Base-by-base conservation (phyloP, 2,113 vertebrate species). In the Motacilla tschutschensis region DNA sequence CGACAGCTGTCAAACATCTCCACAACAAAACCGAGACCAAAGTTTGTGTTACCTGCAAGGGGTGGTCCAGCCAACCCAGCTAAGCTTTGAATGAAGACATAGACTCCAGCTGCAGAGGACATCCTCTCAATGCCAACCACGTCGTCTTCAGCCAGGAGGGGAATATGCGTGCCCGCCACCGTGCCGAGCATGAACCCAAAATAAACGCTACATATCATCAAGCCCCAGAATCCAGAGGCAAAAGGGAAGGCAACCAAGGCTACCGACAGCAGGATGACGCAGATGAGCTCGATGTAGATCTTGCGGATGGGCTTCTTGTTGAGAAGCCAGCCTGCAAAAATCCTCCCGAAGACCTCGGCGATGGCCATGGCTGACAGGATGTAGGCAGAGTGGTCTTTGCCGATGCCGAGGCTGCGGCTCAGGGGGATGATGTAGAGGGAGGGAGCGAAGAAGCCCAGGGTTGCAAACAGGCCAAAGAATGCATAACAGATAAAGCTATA, bases 61-160 rank as follows among this genome's bases (percentile, higher is more conserved):
- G 99, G 99, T 70, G 99, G 99, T 77, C 99, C 99, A 12, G 98
- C 98, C 95, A 99, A 97, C 74, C 98, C 99, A 38, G 99, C 96
- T 58, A 99, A 96, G 94, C 99, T 99, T 8, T 99, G 99, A 82
- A 99, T 98, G 95, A 98, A 99, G 77, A 99, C 97, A 0, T 99
- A 99, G 93, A 99, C 98, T 4, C 99, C 99, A 4, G 98, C 98
- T 2, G 98, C 99, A 14, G 98, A 98, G 9, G 98, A 93, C 98
- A 99, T 99, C 95, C 94, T 98, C 66, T 98, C 96, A 1, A 99
- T 98, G 12, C 99, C 99, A 55, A 98, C 97, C 47, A 99, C 98
- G 0, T 99, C 98, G 0, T 99, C 98, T 79, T 99, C 99, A 0
- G 99, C 99, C 72, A 99, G 95, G 97, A 99, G 95, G 8, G 99